phyloP scores from a whole-genome alignment of 2,888 invertebrate genomes.

The Electrophaes corylata region DNA sequence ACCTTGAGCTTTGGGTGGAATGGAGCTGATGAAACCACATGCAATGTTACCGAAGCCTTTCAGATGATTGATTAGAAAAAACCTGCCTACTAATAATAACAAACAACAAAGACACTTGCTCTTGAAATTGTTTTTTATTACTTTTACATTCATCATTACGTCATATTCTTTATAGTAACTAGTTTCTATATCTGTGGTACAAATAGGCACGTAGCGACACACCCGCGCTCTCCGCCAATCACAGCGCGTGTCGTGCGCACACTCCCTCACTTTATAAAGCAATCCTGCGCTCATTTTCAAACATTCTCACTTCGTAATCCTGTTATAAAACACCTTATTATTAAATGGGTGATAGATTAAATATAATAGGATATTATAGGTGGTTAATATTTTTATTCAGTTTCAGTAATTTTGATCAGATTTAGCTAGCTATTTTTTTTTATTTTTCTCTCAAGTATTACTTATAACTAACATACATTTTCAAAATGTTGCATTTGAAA shows the following conservation, averaged over 20 bases:
- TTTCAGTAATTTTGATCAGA: slow-evolving; percentile 79
- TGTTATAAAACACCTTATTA: slow-evolving; percentile 40
- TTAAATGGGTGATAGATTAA: slow-evolving; percentile 81
- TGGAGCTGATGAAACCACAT: slow-evolving; percentile 34
- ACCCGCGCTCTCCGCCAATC: slow-evolving; percentile 77
- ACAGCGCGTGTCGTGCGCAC: slow-evolving; percentile 54
- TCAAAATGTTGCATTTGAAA: slow-evolving; percentile 75
- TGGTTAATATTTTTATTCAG: slow-evolving; percentile 82
- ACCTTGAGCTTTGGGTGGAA: slow-evolving; percentile 56
- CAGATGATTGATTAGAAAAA: background rate
- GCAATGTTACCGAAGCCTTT: slow-evolving; percentile 25
- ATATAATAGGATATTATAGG: slow-evolving; percentile 74
- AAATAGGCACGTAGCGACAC: slow-evolving; percentile 58
- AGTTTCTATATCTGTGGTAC: slow-evolving; percentile 1
- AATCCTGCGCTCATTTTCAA: slow-evolving; percentile 55
- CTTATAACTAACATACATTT: slow-evolving; percentile 38
- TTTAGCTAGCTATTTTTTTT: slow-evolving; percentile 47
- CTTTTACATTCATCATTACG: background rate
- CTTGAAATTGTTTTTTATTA: slow-evolving; percentile 2
- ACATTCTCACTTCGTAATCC: slow-evolving; percentile 55
- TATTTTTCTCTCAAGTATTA: slow-evolving; percentile 48
- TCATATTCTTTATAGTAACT: slow-evolving; percentile 4
- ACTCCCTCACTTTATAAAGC: slow-evolving; percentile 66
- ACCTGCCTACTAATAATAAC: background rate
- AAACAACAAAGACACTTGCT: background rate